Evolutionary conservation across 2,113 vertebrate genomes (phyloP).

Genomic region (Odocoileus hemionus): DNA sequence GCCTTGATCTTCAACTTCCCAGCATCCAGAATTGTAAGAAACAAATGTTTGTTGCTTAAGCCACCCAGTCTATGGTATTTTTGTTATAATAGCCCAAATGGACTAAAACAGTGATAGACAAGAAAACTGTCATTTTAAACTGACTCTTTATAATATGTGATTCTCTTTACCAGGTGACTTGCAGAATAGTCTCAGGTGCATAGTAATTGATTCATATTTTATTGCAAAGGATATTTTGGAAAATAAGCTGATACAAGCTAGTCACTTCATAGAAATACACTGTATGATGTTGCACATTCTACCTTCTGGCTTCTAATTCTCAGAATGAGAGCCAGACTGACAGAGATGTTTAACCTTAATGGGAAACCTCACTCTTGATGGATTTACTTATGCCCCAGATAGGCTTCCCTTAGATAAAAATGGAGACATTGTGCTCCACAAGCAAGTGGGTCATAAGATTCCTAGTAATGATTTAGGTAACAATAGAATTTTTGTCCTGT

Average conservation of each 20-base stretch:
- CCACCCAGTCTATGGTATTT: not conserved
- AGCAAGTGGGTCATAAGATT: not conserved
- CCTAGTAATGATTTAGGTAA: not conserved
- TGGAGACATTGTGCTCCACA: not conserved
- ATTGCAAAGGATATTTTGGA: not conserved
- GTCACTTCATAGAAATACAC: not conserved
- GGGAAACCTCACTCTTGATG: not conserved
- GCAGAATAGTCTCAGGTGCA: not conserved
- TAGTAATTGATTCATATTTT: not conserved
- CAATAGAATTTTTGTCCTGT: not conserved
- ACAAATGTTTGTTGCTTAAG: not conserved
- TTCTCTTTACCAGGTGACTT: not conserved
- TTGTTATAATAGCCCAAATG: not conserved
- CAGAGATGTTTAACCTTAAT: not conserved
- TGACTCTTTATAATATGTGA: not conserved
- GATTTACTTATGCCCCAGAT: not conserved
- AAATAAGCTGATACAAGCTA: not conserved
- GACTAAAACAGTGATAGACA: not conserved
- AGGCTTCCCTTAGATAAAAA: not conserved
- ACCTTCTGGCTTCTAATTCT: not conserved
- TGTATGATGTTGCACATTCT: not conserved
- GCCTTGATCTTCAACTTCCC: not conserved
- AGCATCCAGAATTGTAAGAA: not conserved
- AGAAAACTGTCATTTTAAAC: not conserved
- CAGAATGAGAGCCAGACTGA: not conserved